Evolutionary conservation across 2,888 invertebrate species (phyloP).

Genomic region (Iphiclides podalirius): DNA sequence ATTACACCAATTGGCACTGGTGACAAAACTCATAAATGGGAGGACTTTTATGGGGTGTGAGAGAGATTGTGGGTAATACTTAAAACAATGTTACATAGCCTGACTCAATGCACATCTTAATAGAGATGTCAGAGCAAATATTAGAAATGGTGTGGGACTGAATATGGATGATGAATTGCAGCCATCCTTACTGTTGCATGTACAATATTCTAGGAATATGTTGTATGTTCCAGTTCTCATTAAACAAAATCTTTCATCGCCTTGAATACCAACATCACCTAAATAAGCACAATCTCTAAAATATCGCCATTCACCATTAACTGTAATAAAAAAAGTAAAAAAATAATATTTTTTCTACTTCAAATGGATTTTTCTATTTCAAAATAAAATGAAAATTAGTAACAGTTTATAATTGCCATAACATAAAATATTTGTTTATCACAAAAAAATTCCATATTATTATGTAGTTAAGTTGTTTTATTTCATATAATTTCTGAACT

Average conservation of each 20-base stretch:
- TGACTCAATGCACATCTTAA: slow-evolving; percentile 11
- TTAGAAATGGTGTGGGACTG: slow-evolving; percentile 46
- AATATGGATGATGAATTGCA: slow-evolving; percentile 85
- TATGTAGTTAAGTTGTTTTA: too few relatives aligned
- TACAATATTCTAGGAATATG: slow-evolving; percentile 96
- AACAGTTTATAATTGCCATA: too few relatives aligned
- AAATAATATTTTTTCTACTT: too few relatives aligned
- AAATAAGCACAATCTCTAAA: slow-evolving; percentile 93
- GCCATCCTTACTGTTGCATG: slow-evolving; percentile 95
- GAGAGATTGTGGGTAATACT: too few relatives aligned
- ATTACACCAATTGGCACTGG: too few relatives aligned
- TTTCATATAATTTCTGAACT: too few relatives aligned
- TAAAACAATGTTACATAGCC: slow-evolving; percentile 3
- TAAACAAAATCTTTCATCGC: slow-evolving; percentile 93
- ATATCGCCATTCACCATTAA: slow-evolving; percentile 93
- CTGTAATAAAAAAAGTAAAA: slow-evolving; percentile 63
- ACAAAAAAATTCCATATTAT: too few relatives aligned
- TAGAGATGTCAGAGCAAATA: slow-evolving; percentile 26
- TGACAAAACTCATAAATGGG: too few relatives aligned
- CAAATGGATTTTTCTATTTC: too few relatives aligned
- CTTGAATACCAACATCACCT: slow-evolving; percentile 93
- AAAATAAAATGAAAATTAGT: too few relatives aligned
- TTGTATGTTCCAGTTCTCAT: slow-evolving; percentile 96
- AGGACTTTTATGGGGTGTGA: too few relatives aligned
- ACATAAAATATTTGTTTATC: too few relatives aligned